Evolutionary conservation across 1,140 invertebrate species (phyloP).

Genomic region (Drosophila bocqueti): DNA sequence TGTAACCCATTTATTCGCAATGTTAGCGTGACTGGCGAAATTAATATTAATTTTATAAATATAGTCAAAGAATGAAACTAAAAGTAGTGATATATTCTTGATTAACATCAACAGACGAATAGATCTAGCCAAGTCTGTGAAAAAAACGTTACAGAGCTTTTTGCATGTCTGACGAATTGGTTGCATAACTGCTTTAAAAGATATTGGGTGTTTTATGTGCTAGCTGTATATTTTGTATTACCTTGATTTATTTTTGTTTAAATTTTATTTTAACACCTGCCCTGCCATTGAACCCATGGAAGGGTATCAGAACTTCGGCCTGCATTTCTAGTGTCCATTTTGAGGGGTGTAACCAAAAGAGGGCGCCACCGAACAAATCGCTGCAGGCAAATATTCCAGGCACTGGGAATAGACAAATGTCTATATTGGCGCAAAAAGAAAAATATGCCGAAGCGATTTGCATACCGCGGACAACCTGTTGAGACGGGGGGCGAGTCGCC

Average conservation of each 20-base stretch:
- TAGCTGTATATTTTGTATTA: background rate
- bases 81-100: background rate
- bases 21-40: background rate
- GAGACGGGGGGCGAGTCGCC: conserved; percentile 22
- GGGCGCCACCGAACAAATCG: conserved; percentile 12
- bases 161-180: background rate
- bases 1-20: background rate
- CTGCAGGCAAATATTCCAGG: conserved; percentile 30
- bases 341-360: conserved; percentile 1
- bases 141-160: background rate
- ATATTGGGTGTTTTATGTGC: background rate
- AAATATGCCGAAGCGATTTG: conserved; percentile 29
- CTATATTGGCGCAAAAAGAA: conserved; percentile 33
- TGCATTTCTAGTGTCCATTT: conserved; percentile 1
- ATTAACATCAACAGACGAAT: background rate
- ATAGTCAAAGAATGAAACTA: background rate
- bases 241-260: background rate
- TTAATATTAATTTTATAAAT: background rate
- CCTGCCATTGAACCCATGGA: background rate
- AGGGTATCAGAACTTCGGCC: background rate
- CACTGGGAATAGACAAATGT: conserved; percentile 38
- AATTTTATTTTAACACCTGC: background rate
- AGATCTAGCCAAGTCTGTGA: too few relatives aligned
- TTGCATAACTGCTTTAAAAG: background rate
- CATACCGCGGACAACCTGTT: conserved; percentile 44